Percentiles rank a stretch among this genome's conserved stretches.
These are phyloP conservation scores for Huso huso DNA, from an alignment of 2,797 vertebrate species.

Conservation along the genomic window DNA sequence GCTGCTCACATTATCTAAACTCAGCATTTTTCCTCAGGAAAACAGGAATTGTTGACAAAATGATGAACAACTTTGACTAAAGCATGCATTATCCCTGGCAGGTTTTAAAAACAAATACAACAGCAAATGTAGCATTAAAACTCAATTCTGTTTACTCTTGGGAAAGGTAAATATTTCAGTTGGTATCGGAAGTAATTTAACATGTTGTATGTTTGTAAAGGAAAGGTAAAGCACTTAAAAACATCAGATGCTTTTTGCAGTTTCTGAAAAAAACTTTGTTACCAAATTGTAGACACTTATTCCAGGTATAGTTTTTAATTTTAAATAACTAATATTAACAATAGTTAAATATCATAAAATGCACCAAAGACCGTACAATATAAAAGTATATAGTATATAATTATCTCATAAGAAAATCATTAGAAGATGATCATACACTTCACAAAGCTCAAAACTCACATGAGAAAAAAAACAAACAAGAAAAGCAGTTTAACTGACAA, in stretches of 20 bases:
- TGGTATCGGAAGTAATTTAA: slow-evolving; percentile 16
- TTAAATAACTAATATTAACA: too few species aligned
- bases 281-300: too few species aligned
- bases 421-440: not conserved
- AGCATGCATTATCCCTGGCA: slow-evolving; percentile 64
- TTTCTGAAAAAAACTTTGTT: too few species aligned
- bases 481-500: slow-evolving; percentile 51
- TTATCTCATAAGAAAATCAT: too few species aligned
- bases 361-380: too few species aligned
- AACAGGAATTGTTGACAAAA: slow-evolving; percentile 58
- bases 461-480: slow-evolving; percentile 27
- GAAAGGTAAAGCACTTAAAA: too few species aligned
- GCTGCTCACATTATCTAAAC: slow-evolving; percentile 58
- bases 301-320: too few species aligned
- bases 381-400: too few species aligned
- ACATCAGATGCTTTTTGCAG: too few species aligned
- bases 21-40: slow-evolving; percentile 69
- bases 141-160: slow-evolving; percentile 59
- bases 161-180: slow-evolving; percentile 49
- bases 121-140: slow-evolving; percentile 49
- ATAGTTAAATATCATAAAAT: too few species aligned
- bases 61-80: slow-evolving; percentile 74
- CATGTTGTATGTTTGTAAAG: too few species aligned
- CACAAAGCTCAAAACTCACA: too few species aligned
- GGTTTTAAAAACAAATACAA: slow-evolving; percentile 64